Base-by-base conservation (phyloP, 2,888 invertebrate species). In the Mimas tiliae region DNA sequence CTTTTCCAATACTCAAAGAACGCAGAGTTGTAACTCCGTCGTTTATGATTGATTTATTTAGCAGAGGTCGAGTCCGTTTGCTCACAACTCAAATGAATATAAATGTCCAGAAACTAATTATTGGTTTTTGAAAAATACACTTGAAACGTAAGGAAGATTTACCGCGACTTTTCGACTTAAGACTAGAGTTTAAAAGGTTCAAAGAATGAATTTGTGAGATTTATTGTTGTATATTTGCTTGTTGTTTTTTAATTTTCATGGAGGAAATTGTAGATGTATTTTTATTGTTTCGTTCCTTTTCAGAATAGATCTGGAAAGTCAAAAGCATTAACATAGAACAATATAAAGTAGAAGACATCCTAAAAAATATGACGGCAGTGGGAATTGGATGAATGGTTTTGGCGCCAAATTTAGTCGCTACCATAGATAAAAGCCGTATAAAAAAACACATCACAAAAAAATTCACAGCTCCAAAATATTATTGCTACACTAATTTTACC, bases 131-230 rank as follows among this genome's bases (percentile, higher is more conserved):
- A 53, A 74, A 68, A 71, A 69, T 62, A 66, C 69, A 63, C 70
- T 47, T 68, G 69, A 73, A 75, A 74, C 72, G 72, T 66, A 75
- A 78, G 74, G 67, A 67, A 72, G 77, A 84, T 82, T 82, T 81
- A 81, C 58, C 21, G 45, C 51, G 42, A 42, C 67, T 50, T 47
- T 66, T 33, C 33, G 47, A 52, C 45, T 51, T 53, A 19, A n/a
- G 33, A 19, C 19, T 16, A 42, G 50, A 9, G 52, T 47, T 55
- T 47, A 45, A 11, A 27, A 42, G 21, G 7, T 14, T 21, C n/a
- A 16, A 21, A 14, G 27, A 64, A 65, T 47, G 33, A 34, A 4
- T 8, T 55, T 38, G 16, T 33, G 3, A 55, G n/a, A 16, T 16
- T 58, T 58, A n/a, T 38, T 38, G 38, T 19, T 38, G 16, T 27